phyloP scores from a whole-genome alignment of 2,113 vertebrate species.

The Sinocyclocheilus rhinocerous region DNA sequence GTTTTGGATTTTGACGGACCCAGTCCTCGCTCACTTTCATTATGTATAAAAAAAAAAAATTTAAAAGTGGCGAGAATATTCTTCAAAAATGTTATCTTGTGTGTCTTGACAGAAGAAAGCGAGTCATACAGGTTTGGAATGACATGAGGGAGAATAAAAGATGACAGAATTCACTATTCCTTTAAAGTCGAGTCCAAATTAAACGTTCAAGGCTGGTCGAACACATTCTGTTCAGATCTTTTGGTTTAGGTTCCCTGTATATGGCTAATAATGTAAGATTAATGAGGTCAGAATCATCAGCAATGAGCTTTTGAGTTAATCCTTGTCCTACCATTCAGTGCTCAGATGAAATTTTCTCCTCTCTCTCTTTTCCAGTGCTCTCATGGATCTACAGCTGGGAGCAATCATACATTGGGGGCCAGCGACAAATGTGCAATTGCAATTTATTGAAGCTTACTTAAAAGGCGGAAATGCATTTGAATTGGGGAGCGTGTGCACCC shows the following conservation, averaged over 20 bases:
- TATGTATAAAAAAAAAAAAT: background rate
- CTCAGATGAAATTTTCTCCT: background rate
- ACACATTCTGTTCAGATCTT: slow-evolving; percentile 11
- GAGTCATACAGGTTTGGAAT: background rate
- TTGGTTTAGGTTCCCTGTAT: slow-evolving; percentile 1
- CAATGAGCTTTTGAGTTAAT: slow-evolving; percentile 54
- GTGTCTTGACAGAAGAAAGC: background rate
- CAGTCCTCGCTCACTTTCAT: background rate
- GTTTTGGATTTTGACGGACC: background rate
- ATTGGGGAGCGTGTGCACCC: slow-evolving; percentile 52
- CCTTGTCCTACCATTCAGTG: slow-evolving; percentile 33
- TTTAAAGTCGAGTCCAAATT: background rate
- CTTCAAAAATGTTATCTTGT: background rate
- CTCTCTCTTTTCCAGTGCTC: slow-evolving; percentile 22
- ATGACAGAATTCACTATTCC: slow-evolving; percentile 15
- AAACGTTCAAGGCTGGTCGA: background rate
- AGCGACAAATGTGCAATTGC: slow-evolving; percentile 60
- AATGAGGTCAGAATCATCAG: slow-evolving; percentile 51
- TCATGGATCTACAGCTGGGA: slow-evolving; percentile 64
- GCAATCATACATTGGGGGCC: slow-evolving; percentile 63
- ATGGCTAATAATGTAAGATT: slow-evolving; percentile 3
- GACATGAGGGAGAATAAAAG: slow-evolving; percentile 33
- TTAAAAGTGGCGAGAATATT: background rate
- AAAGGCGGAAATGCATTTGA: slow-evolving; percentile 58
- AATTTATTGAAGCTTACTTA: slow-evolving; percentile 51